Percentiles rank a stretch among this genome's conserved stretches.
These are phyloP conservation scores for Ceuthmochares aereus DNA, from an alignment of 2,113 vertebrate genomes.

Conservation along the genomic window DNA sequence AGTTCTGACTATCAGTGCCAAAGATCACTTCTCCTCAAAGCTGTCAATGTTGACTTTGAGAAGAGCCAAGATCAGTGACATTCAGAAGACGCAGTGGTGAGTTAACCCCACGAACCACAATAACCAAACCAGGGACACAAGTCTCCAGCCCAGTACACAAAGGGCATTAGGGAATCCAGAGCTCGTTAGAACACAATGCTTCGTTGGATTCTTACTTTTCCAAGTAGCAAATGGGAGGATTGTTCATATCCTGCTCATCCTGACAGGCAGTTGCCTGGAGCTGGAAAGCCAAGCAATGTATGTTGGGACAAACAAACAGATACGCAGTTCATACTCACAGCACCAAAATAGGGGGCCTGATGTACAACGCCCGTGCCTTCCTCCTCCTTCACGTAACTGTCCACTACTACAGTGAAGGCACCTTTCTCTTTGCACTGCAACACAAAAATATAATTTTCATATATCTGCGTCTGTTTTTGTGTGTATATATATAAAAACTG, in stretches of 20 bases:
- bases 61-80: background rate
- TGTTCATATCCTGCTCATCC: background rate
- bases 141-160: background rate
- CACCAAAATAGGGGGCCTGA: conserved; percentile 97
- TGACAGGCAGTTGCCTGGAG: background rate
- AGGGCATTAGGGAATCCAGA: background rate
- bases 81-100: background rate
- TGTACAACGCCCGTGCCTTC: conserved; percentile 96
- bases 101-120: background rate
- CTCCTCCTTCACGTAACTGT: conserved; percentile 93
- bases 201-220: accelerated
- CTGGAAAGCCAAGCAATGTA: background rate
- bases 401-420: conserved; percentile 89
- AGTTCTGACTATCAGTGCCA: background rate
- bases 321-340: conserved; percentile 81
- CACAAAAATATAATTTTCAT: background rate
- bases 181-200: background rate
- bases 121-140: background rate
- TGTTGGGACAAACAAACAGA: background rate
- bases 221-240: background rate
- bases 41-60: background rate
- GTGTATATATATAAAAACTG: background rate
- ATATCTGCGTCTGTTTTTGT: accelerated
- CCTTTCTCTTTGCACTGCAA: conserved; percentile 86
- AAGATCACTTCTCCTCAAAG: background rate